Evolutionary conservation across 1,140 invertebrate species (phyloP).

Genomic region (Varroa destructor): DNA sequence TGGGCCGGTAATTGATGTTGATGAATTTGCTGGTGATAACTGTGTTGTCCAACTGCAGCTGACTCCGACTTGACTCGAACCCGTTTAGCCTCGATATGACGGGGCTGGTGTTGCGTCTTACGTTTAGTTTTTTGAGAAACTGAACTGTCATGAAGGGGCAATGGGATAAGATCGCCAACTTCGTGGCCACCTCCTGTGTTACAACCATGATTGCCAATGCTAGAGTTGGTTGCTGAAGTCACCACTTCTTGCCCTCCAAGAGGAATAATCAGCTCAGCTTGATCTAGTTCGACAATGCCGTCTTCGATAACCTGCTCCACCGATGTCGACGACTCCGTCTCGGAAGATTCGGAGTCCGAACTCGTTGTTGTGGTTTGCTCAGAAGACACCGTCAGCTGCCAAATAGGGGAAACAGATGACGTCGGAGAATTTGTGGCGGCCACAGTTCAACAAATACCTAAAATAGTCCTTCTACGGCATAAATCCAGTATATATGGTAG

Average conservation of each 20-base stretch:
- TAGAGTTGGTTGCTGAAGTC: not conserved
- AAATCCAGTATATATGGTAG: too few species aligned
- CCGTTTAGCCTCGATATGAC: constrained; percentile 6
- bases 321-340: constrained; percentile 9
- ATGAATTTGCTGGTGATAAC: not conserved
- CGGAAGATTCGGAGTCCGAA: constrained; percentile 17
- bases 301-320: constrained; percentile 23
- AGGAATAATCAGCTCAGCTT: constrained; percentile 20
- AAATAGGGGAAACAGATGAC: too few species aligned
- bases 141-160: too few species aligned
- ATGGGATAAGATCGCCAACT: too few species aligned
- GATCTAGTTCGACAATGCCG: constrained; percentile 24
- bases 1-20: too few species aligned
- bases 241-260: not conserved
- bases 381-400: not conserved
- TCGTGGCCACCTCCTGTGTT: too few species aligned
- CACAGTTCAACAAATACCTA: too few species aligned
- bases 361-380: constrained; percentile 12
- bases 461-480: too few species aligned
- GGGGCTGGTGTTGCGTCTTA: constrained; percentile 13
- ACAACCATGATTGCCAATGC: not conserved
- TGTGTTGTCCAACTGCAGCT: not conserved
- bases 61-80: constrained; percentile 16
- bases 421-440: too few species aligned
- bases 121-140: constrained; percentile 8